Conservation (phyloP, 2,113 vertebrate genomes). For the Aphyosemion australe region DNA sequence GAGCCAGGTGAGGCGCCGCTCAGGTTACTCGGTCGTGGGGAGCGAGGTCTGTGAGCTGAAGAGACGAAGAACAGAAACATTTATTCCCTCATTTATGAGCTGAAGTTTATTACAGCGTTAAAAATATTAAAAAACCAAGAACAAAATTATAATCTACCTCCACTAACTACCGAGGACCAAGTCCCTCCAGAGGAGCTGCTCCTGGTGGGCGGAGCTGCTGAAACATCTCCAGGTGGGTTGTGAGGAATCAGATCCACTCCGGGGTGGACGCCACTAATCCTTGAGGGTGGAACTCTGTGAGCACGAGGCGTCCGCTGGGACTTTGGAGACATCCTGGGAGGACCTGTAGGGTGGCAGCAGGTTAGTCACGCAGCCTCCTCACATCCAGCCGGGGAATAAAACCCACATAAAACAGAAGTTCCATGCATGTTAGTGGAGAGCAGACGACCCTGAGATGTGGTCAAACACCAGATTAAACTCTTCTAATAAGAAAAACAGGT, state of each 20-base stretch:
- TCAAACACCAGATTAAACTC: conserved; percentile 43
- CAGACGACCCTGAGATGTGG: conserved; percentile 23
- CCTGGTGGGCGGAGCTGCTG: conserved; percentile 82
- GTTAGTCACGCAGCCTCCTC: conserved; percentile 2
- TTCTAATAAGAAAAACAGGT: conserved; percentile 37
- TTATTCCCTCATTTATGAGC: too few species aligned
- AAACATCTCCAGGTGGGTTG: conserved; percentile 86
- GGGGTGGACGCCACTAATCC: conserved; percentile 85
- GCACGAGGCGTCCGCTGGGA: conserved; percentile 94
- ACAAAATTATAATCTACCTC: conserved; percentile 78
- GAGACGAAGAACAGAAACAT: conserved; percentile 28
- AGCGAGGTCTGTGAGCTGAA: conserved; percentile 94
- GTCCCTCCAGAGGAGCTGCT: conserved; percentile 93
- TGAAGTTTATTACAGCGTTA: too few species aligned
- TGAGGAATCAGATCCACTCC: conserved; percentile 92
- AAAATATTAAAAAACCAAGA: too few species aligned
- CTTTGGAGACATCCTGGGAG: conserved; percentile 98
- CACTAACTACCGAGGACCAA: conserved; percentile 98
- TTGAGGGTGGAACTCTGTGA: conserved; percentile 90
- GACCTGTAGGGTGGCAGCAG: conserved; percentile 79
- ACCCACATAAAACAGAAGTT: conserved; percentile 14
- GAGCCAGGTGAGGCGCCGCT: conserved; percentile 82
- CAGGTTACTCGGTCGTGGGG: conserved; percentile 90
- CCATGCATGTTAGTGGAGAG: conserved; percentile 60
- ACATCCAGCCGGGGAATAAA: conserved; percentile 16